Evolutionary conservation across 2,113 vertebrate species (phyloP).

Genomic region (Caracal caracal): DNA sequence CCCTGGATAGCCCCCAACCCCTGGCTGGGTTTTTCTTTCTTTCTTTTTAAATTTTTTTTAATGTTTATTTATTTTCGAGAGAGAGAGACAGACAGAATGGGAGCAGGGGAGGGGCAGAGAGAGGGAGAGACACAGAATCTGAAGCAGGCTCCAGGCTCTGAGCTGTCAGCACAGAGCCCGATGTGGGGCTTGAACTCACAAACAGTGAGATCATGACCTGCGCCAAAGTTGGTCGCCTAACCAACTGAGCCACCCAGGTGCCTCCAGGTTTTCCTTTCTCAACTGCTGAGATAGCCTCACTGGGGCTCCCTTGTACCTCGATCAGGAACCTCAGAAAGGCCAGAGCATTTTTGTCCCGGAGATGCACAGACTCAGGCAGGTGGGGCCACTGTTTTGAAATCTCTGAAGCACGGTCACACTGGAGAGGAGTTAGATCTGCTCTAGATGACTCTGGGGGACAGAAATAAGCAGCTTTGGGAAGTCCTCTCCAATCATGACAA

Average conservation of each 20-base stretch:
- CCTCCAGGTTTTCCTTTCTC: background rate
- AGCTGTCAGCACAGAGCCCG: too few relatives aligned
- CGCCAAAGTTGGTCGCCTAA: too few relatives aligned
- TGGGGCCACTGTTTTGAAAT: background rate
- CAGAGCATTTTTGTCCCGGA: background rate
- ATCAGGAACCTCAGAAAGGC: background rate
- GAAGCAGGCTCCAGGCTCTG: too few relatives aligned
- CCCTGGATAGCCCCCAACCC: background rate
- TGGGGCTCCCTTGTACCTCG: too few relatives aligned
- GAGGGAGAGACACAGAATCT: too few relatives aligned
- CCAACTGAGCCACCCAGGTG: too few relatives aligned
- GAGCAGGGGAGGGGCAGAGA: too few relatives aligned
- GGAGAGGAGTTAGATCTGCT: background rate
- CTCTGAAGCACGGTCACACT: background rate
- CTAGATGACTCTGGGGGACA: background rate
- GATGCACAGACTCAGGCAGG: background rate
- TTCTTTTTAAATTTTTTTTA: too few relatives aligned
- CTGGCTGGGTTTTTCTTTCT: background rate
- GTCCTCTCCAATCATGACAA: background rate
- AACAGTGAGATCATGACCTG: too few relatives aligned
- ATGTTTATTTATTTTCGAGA: too few relatives aligned
- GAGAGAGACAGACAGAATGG: too few relatives aligned
- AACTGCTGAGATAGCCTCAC: background rate
- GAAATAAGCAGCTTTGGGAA: conserved; percentile 26
- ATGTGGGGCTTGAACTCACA: too few relatives aligned